phyloP scores from a whole-genome alignment of 2,888 invertebrate genomes.

The Monochamus alternatus region DNA sequence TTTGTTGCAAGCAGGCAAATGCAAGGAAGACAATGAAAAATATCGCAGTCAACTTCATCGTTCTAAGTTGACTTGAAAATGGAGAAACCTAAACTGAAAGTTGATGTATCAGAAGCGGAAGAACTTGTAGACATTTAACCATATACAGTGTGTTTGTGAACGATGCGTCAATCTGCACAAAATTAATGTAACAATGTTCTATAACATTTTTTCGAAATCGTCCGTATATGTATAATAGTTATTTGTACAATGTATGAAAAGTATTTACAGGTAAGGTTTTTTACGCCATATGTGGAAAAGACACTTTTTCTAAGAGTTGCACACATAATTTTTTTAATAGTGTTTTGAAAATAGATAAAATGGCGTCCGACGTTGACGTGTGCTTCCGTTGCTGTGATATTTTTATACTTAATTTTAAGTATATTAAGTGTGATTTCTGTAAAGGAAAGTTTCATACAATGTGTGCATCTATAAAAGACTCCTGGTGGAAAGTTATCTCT shows the following conservation, averaged over 20 bases:
- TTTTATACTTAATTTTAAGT: background rate
- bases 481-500: background rate
- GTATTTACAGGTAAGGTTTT: too few species aligned
- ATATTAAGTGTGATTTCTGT: background rate
- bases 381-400: background rate
- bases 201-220: too few species aligned
- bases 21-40: conserved; percentile 19
- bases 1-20: conserved; percentile 5
- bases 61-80: background rate
- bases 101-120: too few species aligned
- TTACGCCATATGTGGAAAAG: too few species aligned
- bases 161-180: too few species aligned
- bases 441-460: background rate
- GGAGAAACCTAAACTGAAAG: background rate
- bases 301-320: too few species aligned
- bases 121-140: too few species aligned
- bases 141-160: too few species aligned
- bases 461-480: background rate
- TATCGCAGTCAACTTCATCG: conserved; percentile 3
- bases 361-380: background rate
- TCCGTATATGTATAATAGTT: too few species aligned
- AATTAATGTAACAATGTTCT: too few species aligned
- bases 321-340: too few species aligned
- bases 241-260: too few species aligned
- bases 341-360: background rate